Conservation (phyloP, 1,140 invertebrate genomes). For the Chionoecetes opilio region DNA sequence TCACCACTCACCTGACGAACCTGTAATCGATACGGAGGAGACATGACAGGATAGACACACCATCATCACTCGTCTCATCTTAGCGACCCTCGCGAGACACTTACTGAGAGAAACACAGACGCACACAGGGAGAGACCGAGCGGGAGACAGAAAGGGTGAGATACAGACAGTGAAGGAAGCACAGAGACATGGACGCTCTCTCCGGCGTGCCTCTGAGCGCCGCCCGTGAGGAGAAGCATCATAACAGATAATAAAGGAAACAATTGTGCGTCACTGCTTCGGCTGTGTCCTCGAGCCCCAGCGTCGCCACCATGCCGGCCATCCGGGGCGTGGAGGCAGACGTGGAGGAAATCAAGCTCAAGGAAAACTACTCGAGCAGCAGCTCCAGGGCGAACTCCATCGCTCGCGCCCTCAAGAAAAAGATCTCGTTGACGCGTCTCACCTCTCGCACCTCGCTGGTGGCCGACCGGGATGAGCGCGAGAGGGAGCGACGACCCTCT, state of each 20-base stretch:
- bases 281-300: not conserved
- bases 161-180: not conserved
- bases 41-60: not conserved
- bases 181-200: not conserved
- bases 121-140: not conserved
- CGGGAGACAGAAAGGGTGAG: not conserved
- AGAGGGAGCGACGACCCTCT: conserved; percentile 48
- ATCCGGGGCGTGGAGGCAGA: conserved; percentile 78
- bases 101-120: not conserved
- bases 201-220: not conserved
- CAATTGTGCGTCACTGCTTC: not conserved
- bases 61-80: not conserved
- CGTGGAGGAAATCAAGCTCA: conserved; percentile 79
- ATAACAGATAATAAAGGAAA: not conserved
- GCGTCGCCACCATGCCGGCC: conserved; percentile 61
- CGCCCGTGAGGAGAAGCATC: not conserved
- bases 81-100: too few relatives aligned
- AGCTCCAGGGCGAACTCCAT: conserved; percentile 72
- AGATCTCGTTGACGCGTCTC: conserved; percentile 72
- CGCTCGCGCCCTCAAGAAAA: conserved; percentile 75
- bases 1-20: not conserved
- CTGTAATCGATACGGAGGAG: not conserved
- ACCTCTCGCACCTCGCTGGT: conserved; percentile 65
- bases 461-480: conserved; percentile 46
- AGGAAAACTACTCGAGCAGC: conserved; percentile 68